These are phyloP conservation scores for Homarus americanus DNA, from an alignment of 1,140 invertebrate genomes.

Conservation along the genomic window DNA sequence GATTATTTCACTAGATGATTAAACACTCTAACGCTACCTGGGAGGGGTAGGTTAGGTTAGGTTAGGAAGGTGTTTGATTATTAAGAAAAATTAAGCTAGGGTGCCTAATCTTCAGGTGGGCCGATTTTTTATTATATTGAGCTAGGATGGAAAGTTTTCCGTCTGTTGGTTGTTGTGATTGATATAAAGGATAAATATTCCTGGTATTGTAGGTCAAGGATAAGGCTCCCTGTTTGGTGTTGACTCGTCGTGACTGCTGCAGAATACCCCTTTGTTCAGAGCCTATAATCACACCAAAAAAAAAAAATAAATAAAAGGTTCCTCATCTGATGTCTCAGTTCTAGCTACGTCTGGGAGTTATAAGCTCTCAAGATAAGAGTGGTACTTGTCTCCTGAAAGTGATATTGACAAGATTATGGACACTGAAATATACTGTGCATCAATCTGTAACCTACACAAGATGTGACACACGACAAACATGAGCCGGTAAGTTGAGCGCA, in stretches of 20 bases:
- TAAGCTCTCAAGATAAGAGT: neutral
- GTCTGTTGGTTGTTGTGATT: too few relatives aligned
- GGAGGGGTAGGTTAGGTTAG: too few relatives aligned
- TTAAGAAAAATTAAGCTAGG: too few relatives aligned
- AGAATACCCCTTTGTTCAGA: neutral
- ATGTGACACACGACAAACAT: constrained; percentile 56
- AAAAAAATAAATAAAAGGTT: neutral
- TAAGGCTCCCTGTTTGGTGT: too few relatives aligned
- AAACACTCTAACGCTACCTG: too few relatives aligned
- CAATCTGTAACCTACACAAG: constrained; percentile 33
- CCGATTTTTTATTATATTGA: too few relatives aligned
- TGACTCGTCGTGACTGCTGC: neutral
- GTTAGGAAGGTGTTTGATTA: too few relatives aligned
- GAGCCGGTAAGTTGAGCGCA: constrained; percentile 50
- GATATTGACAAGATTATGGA: constrained; percentile 25
- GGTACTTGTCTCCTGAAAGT: constrained; percentile 28
- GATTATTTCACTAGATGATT: too few relatives aligned
- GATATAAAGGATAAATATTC: too few relatives aligned
- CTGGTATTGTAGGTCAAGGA: too few relatives aligned
- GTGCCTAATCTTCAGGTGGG: too few relatives aligned
- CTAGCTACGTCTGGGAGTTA: neutral
- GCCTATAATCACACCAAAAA: neutral
- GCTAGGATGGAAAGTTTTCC: too few relatives aligned
- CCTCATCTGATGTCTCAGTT: neutral
- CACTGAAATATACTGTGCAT: constrained; percentile 49